Base-by-base conservation (phyloP, 2,888 invertebrate genomes). In the Drosophila robusta region DNA sequence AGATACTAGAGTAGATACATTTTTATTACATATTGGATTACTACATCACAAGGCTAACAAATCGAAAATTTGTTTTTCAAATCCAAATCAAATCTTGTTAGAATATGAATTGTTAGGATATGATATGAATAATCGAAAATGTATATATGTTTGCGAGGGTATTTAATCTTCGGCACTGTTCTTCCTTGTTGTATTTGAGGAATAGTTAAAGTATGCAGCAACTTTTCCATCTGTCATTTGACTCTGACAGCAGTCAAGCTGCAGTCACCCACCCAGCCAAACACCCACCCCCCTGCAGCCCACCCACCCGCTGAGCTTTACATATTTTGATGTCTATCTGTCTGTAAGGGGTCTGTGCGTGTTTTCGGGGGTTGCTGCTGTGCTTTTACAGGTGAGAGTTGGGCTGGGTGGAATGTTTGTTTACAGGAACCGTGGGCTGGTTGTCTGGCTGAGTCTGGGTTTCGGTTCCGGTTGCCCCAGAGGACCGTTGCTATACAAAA, bases 401-500 rank as follows among this genome's bases (percentile, higher is more conserved):
- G 12, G 64, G 24, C 12, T 18, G 18, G 12, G 32, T 47, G 56
- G 18, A 45, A 61, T 72, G 69, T 75, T 84, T 83, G 77, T 79
- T 82, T 70, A 51, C 64, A 38, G 38, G 29, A 41, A 55, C 29
- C 60, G 73, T 72, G 77, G 42, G 52, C 44, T 52, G 54, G 46
- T 38, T 76, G 50, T 41, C 44, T 55, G 70, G 38, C 56, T 71
- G 76, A 49, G 77, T 66, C 77, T 62, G 55, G 70, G 41, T 51
- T 44, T 45, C 44, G 76, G 39, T 76, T 71, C 72, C 61, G 77
- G 70, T 73, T 75, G 60, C 64, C 75, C 70, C 65, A 56, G 66
- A 57, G 65, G 58, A 64, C 50, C 55, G 75, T 75, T 75, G 75
- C 78, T 71, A 72, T 79, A 80, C 75, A 86, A 90, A 87, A 75